Base-by-base conservation (phyloP, 2,797 vertebrate species). In the Sebastiscus tertius region DNA sequence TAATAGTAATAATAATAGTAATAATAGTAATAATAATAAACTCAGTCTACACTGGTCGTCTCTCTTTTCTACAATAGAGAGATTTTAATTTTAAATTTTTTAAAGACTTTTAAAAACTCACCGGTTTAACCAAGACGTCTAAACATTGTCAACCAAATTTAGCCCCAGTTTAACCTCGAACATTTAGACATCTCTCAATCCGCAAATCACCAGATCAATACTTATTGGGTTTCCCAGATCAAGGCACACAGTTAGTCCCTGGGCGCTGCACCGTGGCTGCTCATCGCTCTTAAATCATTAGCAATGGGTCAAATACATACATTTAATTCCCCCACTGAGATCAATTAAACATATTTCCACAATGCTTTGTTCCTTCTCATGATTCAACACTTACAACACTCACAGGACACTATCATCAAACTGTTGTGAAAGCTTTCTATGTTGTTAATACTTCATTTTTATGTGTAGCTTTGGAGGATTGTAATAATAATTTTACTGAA, bases 281-380 rank as follows among this genome's bases (percentile, higher is more conserved):
- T 39, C 27, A 31, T 67, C 62, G 29, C 72, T 58, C 29, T 61
- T 33, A 39, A 77, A 81, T 66, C 62, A 55, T 77, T 58, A 61
- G 8, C 42, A 39, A 39, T 7, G 12, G 29, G 71, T 75, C 77
- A 84, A 70, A 67, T 29, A 60, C 39, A 62, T 26, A 65, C 6
- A 54, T 67, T 66, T n/a, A 4, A 61, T 75, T 71, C 54, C 62
- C 46, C 24, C 46, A 34, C 16, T 66, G 58, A 67, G 68, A 78
- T 65, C 56, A 56, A 80, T 84, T 64, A 58, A 79, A 59, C 68
- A 36, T 9, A 24, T 76, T 73, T 72, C 20, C 54, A 55, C 73
- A 36, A 29, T 18, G 7, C 46, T 46, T 68, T 39, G 9, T 76
- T 74, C 8, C 9, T 33, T 78, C 14, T 68, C 49, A 18, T 18